Evolutionary conservation across 2,113 vertebrate genomes (phyloP).

Genomic region (Pituophis catenifer): DNA sequence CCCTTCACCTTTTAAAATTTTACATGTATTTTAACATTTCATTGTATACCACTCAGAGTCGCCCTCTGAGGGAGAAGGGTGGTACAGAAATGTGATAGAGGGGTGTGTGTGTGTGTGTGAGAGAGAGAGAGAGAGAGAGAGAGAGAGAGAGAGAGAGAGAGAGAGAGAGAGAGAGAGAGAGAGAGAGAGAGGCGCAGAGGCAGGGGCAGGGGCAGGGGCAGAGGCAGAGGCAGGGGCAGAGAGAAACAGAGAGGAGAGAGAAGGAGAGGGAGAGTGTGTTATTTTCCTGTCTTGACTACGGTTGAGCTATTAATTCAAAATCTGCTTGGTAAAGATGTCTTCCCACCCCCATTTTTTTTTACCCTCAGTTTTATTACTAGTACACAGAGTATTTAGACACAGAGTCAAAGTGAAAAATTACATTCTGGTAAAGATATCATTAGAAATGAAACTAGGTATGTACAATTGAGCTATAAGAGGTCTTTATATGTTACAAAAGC

Average conservation of each 20-base stretch:
- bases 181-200: fast-evolving
- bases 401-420: not conserved
- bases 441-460: not conserved
- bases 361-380: not conserved
- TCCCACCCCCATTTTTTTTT: not conserved
- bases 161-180: too few relatives aligned
- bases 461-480: not conserved
- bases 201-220: too few relatives aligned
- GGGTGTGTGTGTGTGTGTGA: too few relatives aligned
- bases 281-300: conserved; percentile 25
- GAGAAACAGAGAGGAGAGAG: too few relatives aligned
- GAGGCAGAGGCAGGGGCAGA: too few relatives aligned
- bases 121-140: too few relatives aligned
- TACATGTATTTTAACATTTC: too few relatives aligned
- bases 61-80: too few relatives aligned
- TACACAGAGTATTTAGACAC: not conserved
- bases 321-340: not conserved
- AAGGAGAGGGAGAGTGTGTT: not conserved
- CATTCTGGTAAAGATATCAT: not conserved
- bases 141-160: too few relatives aligned
- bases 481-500: not conserved
- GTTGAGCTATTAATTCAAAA: conserved; percentile 30
- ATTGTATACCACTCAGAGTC: too few relatives aligned
- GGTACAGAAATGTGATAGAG: too few relatives aligned
- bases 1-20: too few relatives aligned